Evolutionary conservation across 2,113 vertebrate species (phyloP).

Genomic region (Dissostichus mawsoni): DNA sequence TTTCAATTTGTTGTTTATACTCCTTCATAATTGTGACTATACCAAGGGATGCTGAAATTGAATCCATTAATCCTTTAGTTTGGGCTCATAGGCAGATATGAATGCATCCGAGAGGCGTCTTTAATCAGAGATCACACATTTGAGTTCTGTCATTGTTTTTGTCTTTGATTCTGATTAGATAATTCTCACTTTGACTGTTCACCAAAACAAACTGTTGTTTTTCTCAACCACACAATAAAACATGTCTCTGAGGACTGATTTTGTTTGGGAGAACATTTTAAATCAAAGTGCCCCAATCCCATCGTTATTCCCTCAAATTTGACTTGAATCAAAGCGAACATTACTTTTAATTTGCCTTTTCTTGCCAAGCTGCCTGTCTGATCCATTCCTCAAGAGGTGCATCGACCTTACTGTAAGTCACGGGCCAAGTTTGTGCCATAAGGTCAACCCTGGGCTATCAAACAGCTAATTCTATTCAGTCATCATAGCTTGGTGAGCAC

Average conservation of each 20-base stretch:
- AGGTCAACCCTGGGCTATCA: slow-evolving; percentile 30
- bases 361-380: slow-evolving; percentile 33
- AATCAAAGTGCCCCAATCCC: neutral
- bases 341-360: slow-evolving; percentile 38
- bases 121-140: slow-evolving; percentile 27
- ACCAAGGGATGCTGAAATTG: slow-evolving; percentile 2
- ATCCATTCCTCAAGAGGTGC: slow-evolving; percentile 32
- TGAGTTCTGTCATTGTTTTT: neutral
- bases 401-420: slow-evolving; percentile 43
- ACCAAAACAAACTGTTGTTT: slow-evolving; percentile 12
- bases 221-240: neutral
- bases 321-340: slow-evolving; percentile 21
- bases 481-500: slow-evolving; percentile 12
- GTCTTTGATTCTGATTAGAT: slow-evolving; percentile 26
- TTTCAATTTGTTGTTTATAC: slow-evolving; percentile 14
- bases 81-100: slow-evolving; percentile 1
- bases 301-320: slow-evolving; percentile 35
- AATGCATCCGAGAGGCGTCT: slow-evolving; percentile 19
- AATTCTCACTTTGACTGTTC: slow-evolving; percentile 15
- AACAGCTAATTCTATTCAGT: slow-evolving; percentile 37
- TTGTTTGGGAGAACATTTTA: neutral
- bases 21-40: slow-evolving; percentile 24
- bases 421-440: slow-evolving; percentile 29
- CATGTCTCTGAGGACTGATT: neutral
- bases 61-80: slow-evolving; percentile 23